phyloP scores from a whole-genome alignment of 2,113 vertebrate genomes.

The Saccopteryx bilineata region DNA sequence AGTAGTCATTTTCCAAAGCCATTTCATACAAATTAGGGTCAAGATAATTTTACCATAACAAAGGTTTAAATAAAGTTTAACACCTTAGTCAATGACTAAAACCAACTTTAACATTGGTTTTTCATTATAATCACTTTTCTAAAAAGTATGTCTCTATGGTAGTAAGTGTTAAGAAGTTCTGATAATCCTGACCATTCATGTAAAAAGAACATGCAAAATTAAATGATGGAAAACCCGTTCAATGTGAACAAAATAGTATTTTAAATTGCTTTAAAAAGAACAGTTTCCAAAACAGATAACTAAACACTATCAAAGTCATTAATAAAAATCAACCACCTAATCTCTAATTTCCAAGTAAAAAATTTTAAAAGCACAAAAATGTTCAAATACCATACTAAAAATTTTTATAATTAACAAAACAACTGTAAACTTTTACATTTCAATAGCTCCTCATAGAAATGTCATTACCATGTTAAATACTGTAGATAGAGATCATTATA shows the following conservation, averaged over 20 bases:
- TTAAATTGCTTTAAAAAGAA: constrained; percentile 84
- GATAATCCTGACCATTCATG: constrained; percentile 94
- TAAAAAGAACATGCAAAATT: constrained; percentile 94
- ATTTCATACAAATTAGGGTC: constrained; percentile 77
- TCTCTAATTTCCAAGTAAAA: constrained; percentile 61
- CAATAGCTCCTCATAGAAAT: constrained; percentile 27
- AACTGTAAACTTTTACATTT: constrained; percentile 30
- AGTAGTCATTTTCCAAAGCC: constrained; percentile 73
- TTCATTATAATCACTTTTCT: constrained; percentile 75
- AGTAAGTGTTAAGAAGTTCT: constrained; percentile 80
- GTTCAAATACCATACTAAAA: constrained; percentile 89
- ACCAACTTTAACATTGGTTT: constrained; percentile 88
- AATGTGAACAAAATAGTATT: constrained; percentile 92
- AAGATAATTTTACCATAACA: constrained; percentile 78
- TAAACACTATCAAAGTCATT: constrained; percentile 48
- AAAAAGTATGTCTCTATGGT: constrained; percentile 77
- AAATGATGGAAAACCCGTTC: constrained; percentile 92
- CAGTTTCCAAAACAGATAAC: constrained; percentile 35
- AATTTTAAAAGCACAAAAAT: constrained; percentile 77
- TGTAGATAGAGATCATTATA: background rate
- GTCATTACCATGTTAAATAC: constrained; percentile 11
- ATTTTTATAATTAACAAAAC: constrained; percentile 81
- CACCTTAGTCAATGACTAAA: constrained; percentile 89
- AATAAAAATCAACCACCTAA: constrained; percentile 58
- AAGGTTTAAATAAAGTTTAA: constrained; percentile 90